Evolutionary conservation across 2,888 invertebrate species (phyloP).

Genomic region (Drosophila melanocephala): DNA sequence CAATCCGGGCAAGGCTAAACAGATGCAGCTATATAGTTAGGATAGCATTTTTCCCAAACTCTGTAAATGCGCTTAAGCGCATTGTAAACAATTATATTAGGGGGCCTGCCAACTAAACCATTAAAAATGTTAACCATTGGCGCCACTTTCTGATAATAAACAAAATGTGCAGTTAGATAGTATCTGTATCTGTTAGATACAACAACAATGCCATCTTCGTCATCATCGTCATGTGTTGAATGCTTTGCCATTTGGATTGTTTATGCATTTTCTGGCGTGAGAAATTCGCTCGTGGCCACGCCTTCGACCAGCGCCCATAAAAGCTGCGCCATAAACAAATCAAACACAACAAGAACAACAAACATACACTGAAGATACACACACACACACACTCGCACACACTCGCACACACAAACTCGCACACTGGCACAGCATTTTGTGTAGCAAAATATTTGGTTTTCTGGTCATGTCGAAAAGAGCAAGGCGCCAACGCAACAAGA

Average conservation of each 20-base stretch:
- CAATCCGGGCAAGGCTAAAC: background rate
- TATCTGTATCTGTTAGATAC: conserved; percentile 38
- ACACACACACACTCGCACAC: conserved; percentile 12
- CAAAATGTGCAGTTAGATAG: conserved; percentile 37
- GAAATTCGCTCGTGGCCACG: conserved; percentile 62
- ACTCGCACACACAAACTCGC: conserved; percentile 5
- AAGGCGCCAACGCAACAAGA: conserved; percentile 64
- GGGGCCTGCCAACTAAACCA: conserved; percentile 46
- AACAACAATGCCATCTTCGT: background rate
- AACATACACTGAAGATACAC: conserved; percentile 14
- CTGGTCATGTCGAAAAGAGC: conserved; percentile 69
- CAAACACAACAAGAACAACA: conserved; percentile 43
- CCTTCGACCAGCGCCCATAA: conserved; percentile 63
- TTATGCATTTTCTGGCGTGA: conserved; percentile 69
- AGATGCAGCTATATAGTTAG: conserved; percentile 25
- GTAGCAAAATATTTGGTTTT: conserved; percentile 74
- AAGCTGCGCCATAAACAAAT: conserved; percentile 54
- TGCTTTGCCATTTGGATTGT: conserved; percentile 51
- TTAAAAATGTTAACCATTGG: conserved; percentile 75
- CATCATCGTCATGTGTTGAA: conserved; percentile 24
- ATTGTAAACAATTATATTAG: conserved; percentile 60
- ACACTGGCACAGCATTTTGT: conserved; percentile 26
- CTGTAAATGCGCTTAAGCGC: conserved; percentile 50
- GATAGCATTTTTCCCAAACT: conserved; percentile 21
- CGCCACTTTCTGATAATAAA: conserved; percentile 82